These are phyloP conservation scores for Lasioglossum villosulum DNA, from an alignment of 2,888 invertebrate genomes.

Conservation along the genomic window DNA sequence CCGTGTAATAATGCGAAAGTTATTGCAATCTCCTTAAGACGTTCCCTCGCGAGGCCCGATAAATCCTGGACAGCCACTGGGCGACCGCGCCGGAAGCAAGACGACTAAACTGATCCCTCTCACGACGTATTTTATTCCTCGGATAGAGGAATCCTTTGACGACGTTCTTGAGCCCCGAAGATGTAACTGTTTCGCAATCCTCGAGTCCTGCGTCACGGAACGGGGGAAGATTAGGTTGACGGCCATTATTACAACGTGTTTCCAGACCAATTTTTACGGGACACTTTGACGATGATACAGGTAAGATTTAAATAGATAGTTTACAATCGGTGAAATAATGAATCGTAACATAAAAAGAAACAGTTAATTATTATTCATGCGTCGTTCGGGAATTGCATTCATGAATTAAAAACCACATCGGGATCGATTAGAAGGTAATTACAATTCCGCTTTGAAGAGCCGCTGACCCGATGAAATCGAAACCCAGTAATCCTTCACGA, in stretches of 20 bases:
- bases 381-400: not conserved
- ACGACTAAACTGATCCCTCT: conserved; percentile 55
- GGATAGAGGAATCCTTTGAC: conserved; percentile 38
- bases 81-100: conserved; percentile 47
- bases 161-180: conserved; percentile 1
- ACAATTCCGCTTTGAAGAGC: not conserved
- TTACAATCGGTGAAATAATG: no score
- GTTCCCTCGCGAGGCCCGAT: conserved; percentile 51
- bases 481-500: not conserved
- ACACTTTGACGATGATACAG: no score
- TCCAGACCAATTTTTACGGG: not conserved
- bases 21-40: conserved; percentile 66
- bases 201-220: not conserved
- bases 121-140: conserved; percentile 55
- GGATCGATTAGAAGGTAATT: not conserved
- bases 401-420: not conserved
- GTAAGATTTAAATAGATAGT: no score
- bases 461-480: not conserved
- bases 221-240: not conserved
- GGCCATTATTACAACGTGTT: not conserved
- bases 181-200: conserved; percentile 28
- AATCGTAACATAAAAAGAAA: no score
- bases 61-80: conserved; percentile 63
- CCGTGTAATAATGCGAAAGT: conserved; percentile 66
- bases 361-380: no score